Evolutionary conservation across 1,140 invertebrate genomes (phyloP).

Genomic region (Mylabris phalerata): DNA sequence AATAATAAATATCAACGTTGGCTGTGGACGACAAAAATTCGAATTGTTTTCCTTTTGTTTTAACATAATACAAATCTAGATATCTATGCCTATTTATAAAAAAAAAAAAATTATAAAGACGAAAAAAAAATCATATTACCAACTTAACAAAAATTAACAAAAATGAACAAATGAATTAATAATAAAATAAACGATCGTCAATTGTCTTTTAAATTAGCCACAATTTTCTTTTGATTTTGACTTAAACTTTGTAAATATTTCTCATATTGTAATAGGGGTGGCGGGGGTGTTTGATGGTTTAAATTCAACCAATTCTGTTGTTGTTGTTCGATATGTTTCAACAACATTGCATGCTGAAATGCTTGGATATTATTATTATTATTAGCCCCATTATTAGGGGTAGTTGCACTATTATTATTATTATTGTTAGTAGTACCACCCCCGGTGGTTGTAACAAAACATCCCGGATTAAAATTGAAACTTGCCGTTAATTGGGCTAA

Average conservation of each 20-base stretch:
- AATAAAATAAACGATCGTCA: conserved; percentile 22
- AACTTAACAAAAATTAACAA: conserved; percentile 31
- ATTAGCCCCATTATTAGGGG: too few species aligned
- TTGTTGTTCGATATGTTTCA: conserved; percentile 38
- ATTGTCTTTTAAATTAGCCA: conserved; percentile 32
- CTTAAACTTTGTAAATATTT: conserved; percentile 38
- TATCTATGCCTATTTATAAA: too few species aligned
- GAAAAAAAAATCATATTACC: conserved; percentile 16
- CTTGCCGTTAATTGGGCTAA: conserved; percentile 37
- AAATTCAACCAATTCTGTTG: conserved; percentile 34
- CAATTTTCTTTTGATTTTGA: conserved; percentile 17
- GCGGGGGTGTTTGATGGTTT: conserved; percentile 15
- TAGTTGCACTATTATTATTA: too few species aligned
- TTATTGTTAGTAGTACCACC: too few species aligned
- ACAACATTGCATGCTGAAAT: conserved; percentile 36
- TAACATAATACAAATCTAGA: too few species aligned
- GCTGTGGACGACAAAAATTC: too few species aligned
- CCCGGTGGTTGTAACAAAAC: conserved; percentile 11
- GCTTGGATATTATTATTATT: conserved; percentile 22
- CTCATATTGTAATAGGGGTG: conserved; percentile 36
- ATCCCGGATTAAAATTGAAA: conserved; percentile 33
- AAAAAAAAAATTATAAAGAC: too few species aligned
- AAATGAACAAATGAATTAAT: background rate
- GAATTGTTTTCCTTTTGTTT: too few species aligned
- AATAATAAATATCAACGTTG: too few species aligned